Evolutionary conservation across 1,140 invertebrate genomes (phyloP).

Genomic region (Drosophila neocordata): DNA sequence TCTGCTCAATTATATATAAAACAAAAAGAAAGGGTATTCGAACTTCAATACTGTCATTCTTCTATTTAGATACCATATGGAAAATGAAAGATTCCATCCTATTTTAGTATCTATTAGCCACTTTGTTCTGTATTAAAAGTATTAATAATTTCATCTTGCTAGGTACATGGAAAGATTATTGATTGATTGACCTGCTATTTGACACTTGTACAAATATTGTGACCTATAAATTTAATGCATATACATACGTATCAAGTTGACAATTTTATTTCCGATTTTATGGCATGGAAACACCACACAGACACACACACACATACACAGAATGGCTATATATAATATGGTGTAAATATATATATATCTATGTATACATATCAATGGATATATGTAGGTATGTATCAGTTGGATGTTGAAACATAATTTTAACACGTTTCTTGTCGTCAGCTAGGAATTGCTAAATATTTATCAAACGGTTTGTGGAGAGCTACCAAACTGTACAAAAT

Average conservation of each 20-base stretch:
- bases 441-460: conserved; percentile 57
- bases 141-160: too few relatives aligned
- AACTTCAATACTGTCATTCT: too few relatives aligned
- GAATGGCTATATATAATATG: background rate
- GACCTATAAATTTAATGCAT: background rate
- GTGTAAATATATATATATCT: background rate
- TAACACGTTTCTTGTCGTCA: conserved; percentile 47
- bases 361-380: too few relatives aligned
- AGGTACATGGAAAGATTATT: background rate
- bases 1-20: too few relatives aligned
- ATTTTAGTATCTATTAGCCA: too few relatives aligned
- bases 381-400: conserved; percentile 13
- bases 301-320: background rate
- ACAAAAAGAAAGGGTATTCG: too few relatives aligned
- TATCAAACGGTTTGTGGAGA: conserved; percentile 16
- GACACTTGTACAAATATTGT: background rate
- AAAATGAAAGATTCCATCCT: too few relatives aligned
- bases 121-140: too few relatives aligned
- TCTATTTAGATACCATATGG: too few relatives aligned
- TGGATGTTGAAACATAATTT: conserved; percentile 62
- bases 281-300: background rate
- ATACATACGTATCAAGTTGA: background rate
- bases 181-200: background rate
- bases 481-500: conserved; percentile 39
- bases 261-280: conserved; percentile 4